phyloP scores from a whole-genome alignment of 2,888 invertebrate species.

The Flexamia atlantica region DNA sequence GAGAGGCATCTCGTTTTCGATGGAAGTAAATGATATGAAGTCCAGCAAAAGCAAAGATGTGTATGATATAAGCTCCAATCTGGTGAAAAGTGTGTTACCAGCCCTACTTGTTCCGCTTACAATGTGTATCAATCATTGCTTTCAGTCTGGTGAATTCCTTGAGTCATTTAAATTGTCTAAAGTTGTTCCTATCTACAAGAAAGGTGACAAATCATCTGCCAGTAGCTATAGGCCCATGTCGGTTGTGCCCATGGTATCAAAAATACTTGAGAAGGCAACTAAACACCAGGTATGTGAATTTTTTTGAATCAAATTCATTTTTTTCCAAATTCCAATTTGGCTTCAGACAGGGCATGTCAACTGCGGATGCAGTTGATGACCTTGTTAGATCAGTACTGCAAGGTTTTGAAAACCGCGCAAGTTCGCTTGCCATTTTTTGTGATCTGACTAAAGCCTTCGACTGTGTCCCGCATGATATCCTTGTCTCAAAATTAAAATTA shows the following conservation, averaged over 20 bases:
- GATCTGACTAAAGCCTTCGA: slow-evolving; percentile 46
- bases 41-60: slow-evolving; percentile 28
- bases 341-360: slow-evolving; percentile 9
- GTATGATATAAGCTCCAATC: background rate
- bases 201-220: slow-evolving; percentile 38
- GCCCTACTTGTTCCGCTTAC: slow-evolving; percentile 17
- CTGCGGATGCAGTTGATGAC: slow-evolving; percentile 34
- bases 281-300: slow-evolving; percentile 37
- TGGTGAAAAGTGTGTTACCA: slow-evolving; percentile 12
- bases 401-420: slow-evolving; percentile 28
- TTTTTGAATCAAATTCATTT: slow-evolving; percentile 21
- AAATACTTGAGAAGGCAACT: slow-evolving; percentile 26
- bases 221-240: slow-evolving; percentile 41
- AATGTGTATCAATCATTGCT: slow-evolving; percentile 38
- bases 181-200: slow-evolving; percentile 49
- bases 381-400: slow-evolving; percentile 26
- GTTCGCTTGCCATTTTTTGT: slow-evolving; percentile 15
- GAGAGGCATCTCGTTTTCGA: background rate
- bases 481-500: slow-evolving; percentile 19
- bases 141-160: slow-evolving; percentile 34
- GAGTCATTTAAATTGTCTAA: slow-evolving; percentile 38
- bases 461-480: slow-evolving; percentile 32
- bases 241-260: slow-evolving; percentile 33
- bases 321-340: slow-evolving; percentile 40
- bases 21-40: slow-evolving; percentile 21